Evolutionary conservation across 2,888 invertebrate genomes (phyloP).

Genomic region (Eugnorisma glareosa): DNA sequence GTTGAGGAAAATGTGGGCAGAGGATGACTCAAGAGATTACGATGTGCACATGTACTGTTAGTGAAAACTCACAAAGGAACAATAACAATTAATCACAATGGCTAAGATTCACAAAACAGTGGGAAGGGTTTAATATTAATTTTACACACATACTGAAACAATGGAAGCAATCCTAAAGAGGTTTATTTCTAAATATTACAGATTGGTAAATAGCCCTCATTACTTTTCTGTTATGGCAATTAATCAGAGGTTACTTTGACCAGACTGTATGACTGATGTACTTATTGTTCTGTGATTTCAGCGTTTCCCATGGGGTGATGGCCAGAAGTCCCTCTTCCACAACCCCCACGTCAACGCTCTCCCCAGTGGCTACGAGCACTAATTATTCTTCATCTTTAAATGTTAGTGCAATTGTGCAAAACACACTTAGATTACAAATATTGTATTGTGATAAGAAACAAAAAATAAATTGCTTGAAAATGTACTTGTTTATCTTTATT

Average conservation of each 20-base stretch:
- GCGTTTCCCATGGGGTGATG: conserved; percentile 98
- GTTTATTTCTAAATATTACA: neutral
- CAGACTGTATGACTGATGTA: neutral
- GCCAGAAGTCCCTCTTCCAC: conserved; percentile 96
- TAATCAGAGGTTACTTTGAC: neutral
- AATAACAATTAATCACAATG: neutral
- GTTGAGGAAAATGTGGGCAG: neutral
- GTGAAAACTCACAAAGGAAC: neutral
- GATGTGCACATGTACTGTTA: neutral
- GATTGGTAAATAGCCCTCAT: neutral
- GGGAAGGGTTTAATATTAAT: neutral
- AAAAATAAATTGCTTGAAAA: conserved; percentile 63
- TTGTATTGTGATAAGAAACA: conserved; percentile 78
- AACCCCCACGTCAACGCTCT: conserved; percentile 95
- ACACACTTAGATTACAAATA: conserved; percentile 76
- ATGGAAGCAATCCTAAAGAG: neutral
- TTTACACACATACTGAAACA: neutral
- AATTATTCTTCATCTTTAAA: conserved; percentile 58
- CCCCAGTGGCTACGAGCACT: conserved; percentile 94
- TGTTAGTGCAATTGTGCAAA: conserved; percentile 55
- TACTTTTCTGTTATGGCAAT: neutral
- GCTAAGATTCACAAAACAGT: neutral
- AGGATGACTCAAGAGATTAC: neutral
- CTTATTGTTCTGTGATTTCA: conserved; percentile 78
- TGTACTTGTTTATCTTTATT: conserved; percentile 7